Conservation (phyloP, 2,797 vertebrate genomes). For the Hyperoplus lanceolatus region DNA sequence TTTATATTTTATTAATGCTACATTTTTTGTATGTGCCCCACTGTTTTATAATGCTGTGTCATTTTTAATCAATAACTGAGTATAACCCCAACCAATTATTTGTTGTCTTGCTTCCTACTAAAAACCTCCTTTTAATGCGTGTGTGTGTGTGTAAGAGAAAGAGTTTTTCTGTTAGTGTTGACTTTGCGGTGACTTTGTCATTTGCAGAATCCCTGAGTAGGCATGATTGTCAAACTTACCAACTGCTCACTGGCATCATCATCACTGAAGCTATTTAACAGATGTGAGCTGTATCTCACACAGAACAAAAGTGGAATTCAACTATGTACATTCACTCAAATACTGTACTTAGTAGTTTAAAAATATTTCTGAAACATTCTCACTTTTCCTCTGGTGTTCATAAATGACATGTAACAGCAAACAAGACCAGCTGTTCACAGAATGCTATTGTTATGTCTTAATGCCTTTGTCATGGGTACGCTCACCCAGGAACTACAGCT, state of each 20-base stretch:
- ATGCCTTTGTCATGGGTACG: too few relatives aligned
- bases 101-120: background rate
- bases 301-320: too few relatives aligned
- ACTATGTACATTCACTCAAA: too few relatives aligned
- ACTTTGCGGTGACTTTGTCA: constrained; percentile 42
- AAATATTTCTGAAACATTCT: too few relatives aligned
- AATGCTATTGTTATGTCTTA: too few relatives aligned
- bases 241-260: constrained; percentile 39
- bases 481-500: too few relatives aligned
- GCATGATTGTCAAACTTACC: constrained; percentile 28
- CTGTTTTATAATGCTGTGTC: constrained; percentile 9
- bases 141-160: background rate
- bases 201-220: constrained; percentile 37
- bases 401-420: too few relatives aligned
- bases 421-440: too few relatives aligned
- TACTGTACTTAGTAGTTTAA: too few relatives aligned
- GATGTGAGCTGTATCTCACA: constrained; percentile 25
- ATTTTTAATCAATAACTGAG: constrained; percentile 2
- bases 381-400: too few relatives aligned
- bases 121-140: background rate
- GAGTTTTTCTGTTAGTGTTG: constrained; percentile 25
- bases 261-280: constrained; percentile 37
- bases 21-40: too few relatives aligned
- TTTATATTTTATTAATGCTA: too few relatives aligned
- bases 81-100: background rate